These are phyloP conservation scores for Ranitomeya variabilis DNA, from an alignment of 2,113 vertebrate genomes.

Conservation along the genomic window DNA sequence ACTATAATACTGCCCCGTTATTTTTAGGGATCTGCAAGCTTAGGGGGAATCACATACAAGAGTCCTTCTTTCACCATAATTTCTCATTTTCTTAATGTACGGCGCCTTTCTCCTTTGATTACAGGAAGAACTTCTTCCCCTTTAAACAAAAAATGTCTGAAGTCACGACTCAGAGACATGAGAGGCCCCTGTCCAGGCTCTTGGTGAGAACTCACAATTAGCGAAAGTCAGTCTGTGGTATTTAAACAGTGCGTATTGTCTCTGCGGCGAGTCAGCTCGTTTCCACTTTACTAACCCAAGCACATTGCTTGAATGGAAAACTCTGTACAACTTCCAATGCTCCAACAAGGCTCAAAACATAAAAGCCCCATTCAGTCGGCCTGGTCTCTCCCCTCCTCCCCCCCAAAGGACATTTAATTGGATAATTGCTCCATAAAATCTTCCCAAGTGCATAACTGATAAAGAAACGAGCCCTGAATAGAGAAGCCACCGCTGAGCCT, in stretches of 20 bases:
- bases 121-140: neutral
- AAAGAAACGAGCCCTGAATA: slow-evolving; percentile 46
- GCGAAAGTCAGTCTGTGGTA: slow-evolving; percentile 34
- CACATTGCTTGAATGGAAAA: slow-evolving; percentile 31
- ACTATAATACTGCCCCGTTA: no score
- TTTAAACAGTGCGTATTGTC: slow-evolving; percentile 25
- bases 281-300: slow-evolving; percentile 37
- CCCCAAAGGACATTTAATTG: slow-evolving; percentile 48
- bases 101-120: neutral
- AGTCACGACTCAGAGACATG: neutral
- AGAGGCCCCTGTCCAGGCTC: neutral
- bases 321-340: slow-evolving; percentile 2
- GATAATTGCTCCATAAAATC: slow-evolving; percentile 55
- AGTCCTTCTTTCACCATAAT: neutral
- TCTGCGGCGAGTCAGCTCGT: neutral
- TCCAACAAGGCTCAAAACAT: slow-evolving; percentile 32
- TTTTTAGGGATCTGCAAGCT: neutral
- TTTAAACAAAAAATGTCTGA: neutral
- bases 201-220: slow-evolving; percentile 25
- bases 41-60: no score
- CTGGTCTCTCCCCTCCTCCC: neutral
- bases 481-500: neutral
- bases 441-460: slow-evolving; percentile 54
- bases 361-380: slow-evolving; percentile 41
- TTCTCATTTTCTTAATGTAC: neutral